Evolutionary conservation across 2,888 invertebrate genomes (phyloP).

Genomic region (Drosophila infuscata): DNA sequence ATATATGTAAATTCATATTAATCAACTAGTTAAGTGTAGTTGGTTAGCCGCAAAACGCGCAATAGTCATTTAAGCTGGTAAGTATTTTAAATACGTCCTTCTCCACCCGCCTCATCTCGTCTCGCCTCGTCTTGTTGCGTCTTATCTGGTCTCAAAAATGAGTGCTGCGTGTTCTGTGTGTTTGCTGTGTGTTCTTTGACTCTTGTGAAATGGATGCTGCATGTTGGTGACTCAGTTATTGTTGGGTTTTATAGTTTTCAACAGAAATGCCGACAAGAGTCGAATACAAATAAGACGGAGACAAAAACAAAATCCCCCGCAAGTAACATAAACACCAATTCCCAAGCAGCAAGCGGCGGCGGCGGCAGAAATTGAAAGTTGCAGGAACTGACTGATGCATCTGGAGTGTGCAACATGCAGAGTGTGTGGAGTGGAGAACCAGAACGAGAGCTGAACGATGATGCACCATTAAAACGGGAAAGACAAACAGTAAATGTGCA

Average conservation of each 20-base stretch:
- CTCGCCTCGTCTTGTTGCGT: not conserved
- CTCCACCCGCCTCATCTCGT: too few species aligned
- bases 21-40: constrained; percentile 31
- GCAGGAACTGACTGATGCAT: constrained; percentile 36
- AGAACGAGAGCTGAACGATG: constrained; percentile 29
- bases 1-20: not conserved
- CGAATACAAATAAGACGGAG: constrained; percentile 5
- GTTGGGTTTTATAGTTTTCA: constrained; percentile 40
- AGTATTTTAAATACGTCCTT: constrained; percentile 23
- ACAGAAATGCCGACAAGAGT: constrained; percentile 37
- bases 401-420: not conserved
- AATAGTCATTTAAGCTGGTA: constrained; percentile 26
- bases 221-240: constrained; percentile 57
- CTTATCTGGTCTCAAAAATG: constrained; percentile 29
- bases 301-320: constrained; percentile 5
- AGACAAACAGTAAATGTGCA: constrained; percentile 18
- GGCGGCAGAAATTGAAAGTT: constrained; percentile 57
- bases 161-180: constrained; percentile 12
- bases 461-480: constrained; percentile 49
- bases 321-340: not conserved
- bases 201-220: constrained; percentile 10
- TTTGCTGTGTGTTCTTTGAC: not conserved
- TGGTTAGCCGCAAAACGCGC: constrained; percentile 59
- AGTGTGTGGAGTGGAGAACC: not conserved
- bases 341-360: constrained; percentile 15